Base-by-base conservation (phyloP, 2,113 vertebrate species). In the Genyomyrus donnyi region DNA sequence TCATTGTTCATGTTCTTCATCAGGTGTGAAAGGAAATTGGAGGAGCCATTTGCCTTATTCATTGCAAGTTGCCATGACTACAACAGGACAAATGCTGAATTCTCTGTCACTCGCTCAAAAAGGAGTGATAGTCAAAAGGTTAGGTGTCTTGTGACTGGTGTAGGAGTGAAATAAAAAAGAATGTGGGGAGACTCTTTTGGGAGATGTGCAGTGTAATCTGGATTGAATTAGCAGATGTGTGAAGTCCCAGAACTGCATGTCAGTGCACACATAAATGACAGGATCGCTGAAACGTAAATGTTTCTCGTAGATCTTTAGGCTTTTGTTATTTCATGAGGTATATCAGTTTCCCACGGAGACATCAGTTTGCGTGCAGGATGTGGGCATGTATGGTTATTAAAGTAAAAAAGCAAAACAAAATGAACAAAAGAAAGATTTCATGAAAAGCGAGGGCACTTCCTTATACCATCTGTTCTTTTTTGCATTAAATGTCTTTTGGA, bases 1-100 rank as follows among this genome's bases (percentile, higher is more conserved):
- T 90, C 91, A 93, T 95, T 95, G 93, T 95, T 92, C 89, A 90
- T 50, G 24, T 90, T 91, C 90, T 91, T 92, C 91, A 91, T 93
- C 93, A 93, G 92, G 92, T 91, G 90, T 91, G 77, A 89, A 91
- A 92, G 70, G 70, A 91, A 92, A 92, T 90, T 80, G 19, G 90
- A 88, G 89, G 90, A 91, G 56, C 85, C 2, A 24, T 21, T 89
- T 83, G 90, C 90, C 88, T 87, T 91, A 87, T 94, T 95, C 94
- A 90, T 93, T 91, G 85, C 83, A 88, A 92, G 90, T 91, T 90
- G 91, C 91, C 52, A 89, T 92, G 92, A 89, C 88, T 91, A 92
- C 56, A 92, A 92, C 87, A 91, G 88, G 90, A 94, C 93, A 93
- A 93, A 92, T 90, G 91, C 88, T 91, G 89, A 90, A 92, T 90